Conservation (phyloP, 2,113 vertebrate species). For the Chaetops frenatus region DNA sequence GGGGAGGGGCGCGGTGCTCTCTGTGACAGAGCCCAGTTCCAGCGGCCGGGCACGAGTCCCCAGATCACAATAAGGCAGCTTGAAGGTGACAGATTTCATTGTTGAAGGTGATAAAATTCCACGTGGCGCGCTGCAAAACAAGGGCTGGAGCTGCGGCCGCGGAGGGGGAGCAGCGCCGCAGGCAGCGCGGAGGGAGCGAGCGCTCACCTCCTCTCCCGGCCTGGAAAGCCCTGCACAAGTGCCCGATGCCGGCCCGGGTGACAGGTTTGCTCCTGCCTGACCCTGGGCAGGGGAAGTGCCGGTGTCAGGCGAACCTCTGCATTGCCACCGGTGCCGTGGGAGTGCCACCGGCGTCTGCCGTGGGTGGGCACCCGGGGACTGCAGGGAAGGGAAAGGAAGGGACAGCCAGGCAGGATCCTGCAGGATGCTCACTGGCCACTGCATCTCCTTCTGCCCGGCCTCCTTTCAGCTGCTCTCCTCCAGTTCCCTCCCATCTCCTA, state of each 20-base stretch:
- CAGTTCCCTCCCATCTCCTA: accelerated
- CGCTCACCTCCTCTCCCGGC: neutral
- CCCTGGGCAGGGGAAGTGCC: neutral
- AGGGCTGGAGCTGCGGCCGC: conserved; percentile 26
- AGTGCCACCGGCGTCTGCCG: neutral
- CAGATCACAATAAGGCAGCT: conserved; percentile 43
- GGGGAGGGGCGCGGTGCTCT: neutral
- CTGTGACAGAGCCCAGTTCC: neutral
- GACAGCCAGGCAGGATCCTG: neutral
- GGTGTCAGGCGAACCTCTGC: accelerated
- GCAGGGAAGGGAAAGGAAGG: neutral
- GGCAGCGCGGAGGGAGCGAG: neutral
- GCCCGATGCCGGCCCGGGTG: accelerated
- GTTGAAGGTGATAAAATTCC: conserved; percentile 62
- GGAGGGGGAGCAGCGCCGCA: neutral
- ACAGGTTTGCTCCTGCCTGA: neutral
- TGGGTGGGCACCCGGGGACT: neutral
- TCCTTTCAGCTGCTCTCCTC: neutral
- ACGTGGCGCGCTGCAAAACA: neutral
- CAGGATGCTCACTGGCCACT: neutral
- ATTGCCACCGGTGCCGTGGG: accelerated
- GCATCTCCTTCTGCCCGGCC: neutral
- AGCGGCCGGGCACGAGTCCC: neutral
- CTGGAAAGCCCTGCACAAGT: accelerated
- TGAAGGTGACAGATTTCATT: conserved; percentile 62